Evolutionary conservation across 2,888 invertebrate genomes (phyloP), one percentile per base, ranked within the genome.

Genomic region (Brassicogethes aeneus): DNA sequence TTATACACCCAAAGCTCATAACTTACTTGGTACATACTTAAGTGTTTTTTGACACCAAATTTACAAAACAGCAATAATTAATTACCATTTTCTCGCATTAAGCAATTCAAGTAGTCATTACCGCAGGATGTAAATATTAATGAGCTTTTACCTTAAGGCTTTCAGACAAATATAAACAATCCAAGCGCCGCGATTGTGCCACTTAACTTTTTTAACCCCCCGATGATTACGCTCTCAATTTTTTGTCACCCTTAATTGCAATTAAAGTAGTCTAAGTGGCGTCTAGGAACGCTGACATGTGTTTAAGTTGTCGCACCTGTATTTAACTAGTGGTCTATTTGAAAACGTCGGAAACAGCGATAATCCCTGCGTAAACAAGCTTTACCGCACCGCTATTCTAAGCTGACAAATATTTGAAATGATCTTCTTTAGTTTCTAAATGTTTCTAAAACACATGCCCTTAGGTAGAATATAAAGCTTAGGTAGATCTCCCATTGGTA

Each of bases 301-400:
- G 57, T 57, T 52, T 45, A 47, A 47, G 45, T n/a, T n/a, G n/a
- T n/a, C 43, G 47, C 57, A 57, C 56, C 57, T 57, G 57, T 57
- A 54, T 57, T 57, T 56, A 49, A 52, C 42, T 42, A 50, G 40
- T 46, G 40, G 8, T 41, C 42, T 48, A 43, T 52, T 50, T 47
- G 41, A 41, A 45, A 44, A 49, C 50, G 51, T 53, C 52, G 53
- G 55, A 55, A 57, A 55, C 51, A 46, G 43, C 37, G 51, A 45
- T 52, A 50, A 54, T 51, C 52, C 45, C 35, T 42, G 40, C 39
- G 37, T 41, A 49, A 49, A 49, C 40, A 45, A 32, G 38, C 43
- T 45, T 45, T 46, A 42, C 43, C 39, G 38, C 17, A 39, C 34
- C 41, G 40, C 40, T 37, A 16, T 17, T 16, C 36, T 23, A 23